These are phyloP conservation scores for Harpagoxenus sublaevis DNA, from an alignment of 2,888 invertebrate genomes.

Conservation along the genomic window DNA sequence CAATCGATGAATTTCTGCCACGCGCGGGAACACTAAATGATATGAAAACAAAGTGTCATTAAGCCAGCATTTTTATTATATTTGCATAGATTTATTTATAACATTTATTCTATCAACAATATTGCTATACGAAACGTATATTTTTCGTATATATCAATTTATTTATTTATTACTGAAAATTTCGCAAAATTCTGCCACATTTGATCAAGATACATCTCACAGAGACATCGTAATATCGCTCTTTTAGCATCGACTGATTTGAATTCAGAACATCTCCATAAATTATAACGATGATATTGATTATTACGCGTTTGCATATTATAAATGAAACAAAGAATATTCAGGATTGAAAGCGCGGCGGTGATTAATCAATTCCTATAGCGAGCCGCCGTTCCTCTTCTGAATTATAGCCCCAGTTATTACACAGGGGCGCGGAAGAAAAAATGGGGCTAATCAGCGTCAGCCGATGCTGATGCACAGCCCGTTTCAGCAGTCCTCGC, in stretches of 20 bases:
- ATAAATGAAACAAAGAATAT: slow-evolving; percentile 21
- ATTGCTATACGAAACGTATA: background rate
- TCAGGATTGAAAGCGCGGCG: slow-evolving; percentile 3
- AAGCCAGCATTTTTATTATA: slow-evolving; percentile 16
- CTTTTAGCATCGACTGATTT: background rate
- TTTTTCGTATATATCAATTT: background rate
- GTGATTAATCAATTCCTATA: slow-evolving; percentile 31
- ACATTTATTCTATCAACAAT: background rate
- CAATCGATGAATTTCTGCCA: slow-evolving; percentile 33
- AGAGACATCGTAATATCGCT: background rate
- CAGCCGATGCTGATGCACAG: slow-evolving; percentile 26
- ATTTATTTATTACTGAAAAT: background rate
- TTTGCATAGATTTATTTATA: background rate
- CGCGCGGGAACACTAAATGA: slow-evolving; percentile 21
- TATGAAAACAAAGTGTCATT: slow-evolving; percentile 26
- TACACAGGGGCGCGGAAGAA: background rate
- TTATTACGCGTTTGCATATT: slow-evolving; percentile 11
- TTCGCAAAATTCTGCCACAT: background rate
- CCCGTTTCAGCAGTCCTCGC: background rate
- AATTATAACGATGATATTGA: slow-evolving; percentile 20
- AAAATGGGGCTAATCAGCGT: slow-evolving; percentile 41
- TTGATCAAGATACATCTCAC: background rate
- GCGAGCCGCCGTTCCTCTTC: background rate
- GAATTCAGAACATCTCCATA: background rate
- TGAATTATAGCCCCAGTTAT: slow-evolving; percentile 39